Percentiles rank a stretch among this genome's conserved stretches.
phyloP scores from a whole-genome alignment of 2,888 invertebrate genomes.

The Harpagoxenus sublaevis region DNA sequence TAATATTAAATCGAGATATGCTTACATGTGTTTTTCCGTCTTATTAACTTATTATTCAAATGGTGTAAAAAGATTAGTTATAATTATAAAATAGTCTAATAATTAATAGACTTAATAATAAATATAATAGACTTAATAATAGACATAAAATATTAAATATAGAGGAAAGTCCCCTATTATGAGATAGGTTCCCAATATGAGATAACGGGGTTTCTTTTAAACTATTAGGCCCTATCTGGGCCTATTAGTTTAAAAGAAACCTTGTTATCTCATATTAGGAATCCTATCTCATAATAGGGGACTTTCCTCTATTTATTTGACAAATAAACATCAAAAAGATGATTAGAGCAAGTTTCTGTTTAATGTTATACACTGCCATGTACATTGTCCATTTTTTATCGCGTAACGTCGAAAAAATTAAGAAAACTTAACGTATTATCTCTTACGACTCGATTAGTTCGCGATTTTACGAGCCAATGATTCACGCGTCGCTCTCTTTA shows the following conservation, averaged over 20 bases:
- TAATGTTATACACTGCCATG: background rate
- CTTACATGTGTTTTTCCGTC: background rate
- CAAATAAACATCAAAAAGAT: background rate
- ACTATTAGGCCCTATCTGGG: no score
- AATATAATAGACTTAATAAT: no score
- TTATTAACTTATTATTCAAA: background rate
- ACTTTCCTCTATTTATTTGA: background rate
- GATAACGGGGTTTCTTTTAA: no score
- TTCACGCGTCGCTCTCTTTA: constrained; percentile 30
- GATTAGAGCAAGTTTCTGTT: background rate
- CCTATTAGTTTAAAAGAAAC: no score
- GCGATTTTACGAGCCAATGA: constrained; percentile 15
- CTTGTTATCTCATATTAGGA: no score
- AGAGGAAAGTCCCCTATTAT: no score
- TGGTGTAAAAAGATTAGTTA: background rate
- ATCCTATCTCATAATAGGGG: no score
- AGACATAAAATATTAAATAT: background rate
- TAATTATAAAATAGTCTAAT: background rate
- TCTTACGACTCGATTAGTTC: constrained; percentile 20
- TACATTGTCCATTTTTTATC: background rate
- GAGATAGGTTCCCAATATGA: no score
- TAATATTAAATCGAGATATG: background rate
- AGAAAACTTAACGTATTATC: background rate
- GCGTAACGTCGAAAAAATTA: background rate
- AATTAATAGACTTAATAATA: no score